A percentile compares a stretch with the other conserved stretches of the same genome.
Conservation (phyloP, 1,140 invertebrate genomes). For the Diorhabda elongata region DNA sequence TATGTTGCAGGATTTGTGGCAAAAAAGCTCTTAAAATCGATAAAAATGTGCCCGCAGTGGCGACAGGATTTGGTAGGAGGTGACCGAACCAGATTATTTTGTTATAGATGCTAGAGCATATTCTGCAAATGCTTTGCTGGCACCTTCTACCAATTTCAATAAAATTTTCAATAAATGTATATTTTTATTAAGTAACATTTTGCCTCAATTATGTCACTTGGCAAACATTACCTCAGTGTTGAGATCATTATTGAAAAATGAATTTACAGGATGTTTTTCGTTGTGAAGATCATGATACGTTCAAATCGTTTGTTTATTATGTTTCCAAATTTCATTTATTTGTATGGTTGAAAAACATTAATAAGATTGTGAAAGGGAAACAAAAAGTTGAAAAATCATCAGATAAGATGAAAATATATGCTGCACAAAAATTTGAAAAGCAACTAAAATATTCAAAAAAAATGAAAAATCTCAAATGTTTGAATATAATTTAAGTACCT, state of each 20-base stretch:
- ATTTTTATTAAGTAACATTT: neutral
- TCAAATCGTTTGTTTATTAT: too few relatives aligned
- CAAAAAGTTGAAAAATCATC: too few relatives aligned
- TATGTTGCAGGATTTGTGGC: constrained; percentile 4
- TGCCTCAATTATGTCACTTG: neutral
- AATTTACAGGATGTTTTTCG: neutral
- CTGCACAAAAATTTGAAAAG: too few relatives aligned
- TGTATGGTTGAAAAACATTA: too few relatives aligned
- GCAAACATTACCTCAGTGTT: too few relatives aligned
- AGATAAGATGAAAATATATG: too few relatives aligned
- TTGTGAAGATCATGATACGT: too few relatives aligned
- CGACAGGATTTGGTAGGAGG: neutral
- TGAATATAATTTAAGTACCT: too few relatives aligned
- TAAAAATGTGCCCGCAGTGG: neutral
- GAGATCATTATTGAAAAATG: neutral
- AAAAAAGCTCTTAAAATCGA: neutral
- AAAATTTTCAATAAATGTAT: neutral
- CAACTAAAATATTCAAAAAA: too few relatives aligned
- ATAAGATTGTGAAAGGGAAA: too few relatives aligned
- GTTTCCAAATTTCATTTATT: too few relatives aligned
- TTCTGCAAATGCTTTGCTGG: neutral
- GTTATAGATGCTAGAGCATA: neutral
- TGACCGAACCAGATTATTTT: neutral
- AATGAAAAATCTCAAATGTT: too few relatives aligned
- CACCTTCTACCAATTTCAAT: neutral